Evolutionary conservation across 2,888 invertebrate species (phyloP), one percentile per base, ranked within the genome.

Genomic region (Syrphus vitripennis): DNA sequence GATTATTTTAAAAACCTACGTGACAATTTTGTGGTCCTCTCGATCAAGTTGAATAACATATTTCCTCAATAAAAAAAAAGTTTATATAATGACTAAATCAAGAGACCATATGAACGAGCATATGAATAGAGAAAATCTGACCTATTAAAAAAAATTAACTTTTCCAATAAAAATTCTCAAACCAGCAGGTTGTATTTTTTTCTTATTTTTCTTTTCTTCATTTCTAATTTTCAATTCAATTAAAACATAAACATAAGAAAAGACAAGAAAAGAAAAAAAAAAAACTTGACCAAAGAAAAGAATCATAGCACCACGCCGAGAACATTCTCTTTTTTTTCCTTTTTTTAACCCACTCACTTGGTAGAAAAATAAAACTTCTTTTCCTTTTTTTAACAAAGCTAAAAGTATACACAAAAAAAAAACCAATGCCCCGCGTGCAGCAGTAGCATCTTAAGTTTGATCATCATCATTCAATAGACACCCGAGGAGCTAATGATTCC

Each of bases 401-500:
- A 14, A 61, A 69, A 19, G 74, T 16, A 10, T 48, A 26, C 40
- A 12, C 12, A 40, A 59, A 31, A 74, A 3, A 65, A 65, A 34
- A 50, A 55, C 45, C 48, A 55, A 83, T 76, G 71, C 26, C 59
- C 12, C 63, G 50, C 19, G 65, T 50, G 57, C 53, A 26, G 50
- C 40, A 75, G 72, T 42, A 65, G 72, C 80, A 19, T 65, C 29
- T 29, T 59, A 26, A 16, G 10, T 37, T 34, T 61, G 40, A 53
- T 40, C 50, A 50, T 5, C 24, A 55, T n/a, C 21, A 50, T n/a
- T 14, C 57, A 57, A 34, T 24, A 53, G 53, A 34, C 63, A 67
- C 37, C 57, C 24, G 29, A 59, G 26, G 31, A 71, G 70, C 70
- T 84, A 84, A 84, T 84, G 81, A 61, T 71, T 37, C 59, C 67